These are phyloP conservation scores for Diachrysia chrysitis DNA, from an alignment of 2,888 invertebrate genomes.

Conservation along the genomic window DNA sequence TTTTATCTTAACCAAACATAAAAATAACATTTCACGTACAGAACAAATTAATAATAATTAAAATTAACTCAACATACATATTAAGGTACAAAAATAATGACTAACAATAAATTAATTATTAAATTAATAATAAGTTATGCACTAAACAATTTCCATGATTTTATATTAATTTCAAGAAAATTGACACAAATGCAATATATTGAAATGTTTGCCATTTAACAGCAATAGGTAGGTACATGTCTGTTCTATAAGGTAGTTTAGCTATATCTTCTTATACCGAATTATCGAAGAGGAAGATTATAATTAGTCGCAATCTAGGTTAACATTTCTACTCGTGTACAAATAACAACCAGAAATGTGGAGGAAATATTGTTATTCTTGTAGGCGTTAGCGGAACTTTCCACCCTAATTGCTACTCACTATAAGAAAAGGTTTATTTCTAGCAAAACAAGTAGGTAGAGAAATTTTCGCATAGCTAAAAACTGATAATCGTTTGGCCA, in stretches of 20 bases:
- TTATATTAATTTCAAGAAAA: conserved; percentile 8
- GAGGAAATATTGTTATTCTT: no score
- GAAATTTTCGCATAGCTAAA: no score
- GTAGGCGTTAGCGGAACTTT: no score
- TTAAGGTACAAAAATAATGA: conserved; percentile 16
- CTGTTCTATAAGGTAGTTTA: background rate
- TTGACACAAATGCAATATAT: background rate
- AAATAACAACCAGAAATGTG: no score
- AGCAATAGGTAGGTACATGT: background rate
- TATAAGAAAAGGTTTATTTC: no score
- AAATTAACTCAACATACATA: conserved; percentile 20
- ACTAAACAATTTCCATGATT: conserved; percentile 17
- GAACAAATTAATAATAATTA: conserved; percentile 22
- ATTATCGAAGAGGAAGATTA: no score
- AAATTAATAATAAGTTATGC: background rate
- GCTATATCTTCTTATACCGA: background rate
- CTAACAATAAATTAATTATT: conserved; percentile 10
- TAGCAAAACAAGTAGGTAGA: no score
- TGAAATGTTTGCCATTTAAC: background rate
- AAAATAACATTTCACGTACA: conserved; percentile 11
- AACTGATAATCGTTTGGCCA: no score
- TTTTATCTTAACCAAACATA: conserved; percentile 8
- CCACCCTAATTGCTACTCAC: no score
- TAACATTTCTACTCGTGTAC: no score
- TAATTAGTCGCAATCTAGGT: no score